Percentiles rank a stretch among this genome's conserved stretches.
Conservation (phyloP, 2,113 vertebrate species). For the Condylura cristata region DNA sequence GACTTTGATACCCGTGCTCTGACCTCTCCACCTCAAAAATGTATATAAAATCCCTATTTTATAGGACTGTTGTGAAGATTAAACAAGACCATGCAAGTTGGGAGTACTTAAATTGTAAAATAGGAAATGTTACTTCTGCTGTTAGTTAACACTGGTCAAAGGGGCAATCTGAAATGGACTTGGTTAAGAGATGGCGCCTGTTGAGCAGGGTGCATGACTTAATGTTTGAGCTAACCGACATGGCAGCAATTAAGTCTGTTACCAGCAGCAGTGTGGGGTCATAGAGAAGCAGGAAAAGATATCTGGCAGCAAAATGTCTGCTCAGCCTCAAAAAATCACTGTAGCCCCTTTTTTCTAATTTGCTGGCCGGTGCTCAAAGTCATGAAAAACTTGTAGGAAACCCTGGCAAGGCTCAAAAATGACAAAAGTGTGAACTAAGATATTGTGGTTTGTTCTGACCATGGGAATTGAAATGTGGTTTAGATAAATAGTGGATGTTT, state of each 20-base stretch:
- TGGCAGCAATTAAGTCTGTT: not conserved
- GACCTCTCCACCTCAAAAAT: not conserved
- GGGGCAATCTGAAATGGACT: not conserved
- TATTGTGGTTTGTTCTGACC: not conserved
- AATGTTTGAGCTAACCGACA: not conserved
- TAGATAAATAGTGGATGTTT: not conserved
- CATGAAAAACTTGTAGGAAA: constrained; percentile 27
- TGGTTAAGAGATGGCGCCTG: not conserved
- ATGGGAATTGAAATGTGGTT: not conserved
- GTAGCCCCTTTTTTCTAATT: not conserved
- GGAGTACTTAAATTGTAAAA: constrained; percentile 37
- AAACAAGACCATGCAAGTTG: not conserved
- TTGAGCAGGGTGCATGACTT: not conserved
- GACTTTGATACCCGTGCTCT: not conserved
- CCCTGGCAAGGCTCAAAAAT: not conserved
- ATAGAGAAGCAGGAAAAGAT: not conserved
- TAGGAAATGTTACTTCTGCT: constrained; percentile 1
- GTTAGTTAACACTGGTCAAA: not conserved
- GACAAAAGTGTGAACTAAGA: constrained; percentile 18
- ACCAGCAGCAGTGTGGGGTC: not conserved
- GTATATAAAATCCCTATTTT: not conserved
- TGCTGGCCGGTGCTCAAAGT: not conserved
- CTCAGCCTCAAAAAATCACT: not conserved
- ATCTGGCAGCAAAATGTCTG: constrained; percentile 15
- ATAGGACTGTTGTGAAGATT: constrained; percentile 35